Base-by-base conservation (phyloP, 1,140 invertebrate species). In the Bombus superbus region DNA sequence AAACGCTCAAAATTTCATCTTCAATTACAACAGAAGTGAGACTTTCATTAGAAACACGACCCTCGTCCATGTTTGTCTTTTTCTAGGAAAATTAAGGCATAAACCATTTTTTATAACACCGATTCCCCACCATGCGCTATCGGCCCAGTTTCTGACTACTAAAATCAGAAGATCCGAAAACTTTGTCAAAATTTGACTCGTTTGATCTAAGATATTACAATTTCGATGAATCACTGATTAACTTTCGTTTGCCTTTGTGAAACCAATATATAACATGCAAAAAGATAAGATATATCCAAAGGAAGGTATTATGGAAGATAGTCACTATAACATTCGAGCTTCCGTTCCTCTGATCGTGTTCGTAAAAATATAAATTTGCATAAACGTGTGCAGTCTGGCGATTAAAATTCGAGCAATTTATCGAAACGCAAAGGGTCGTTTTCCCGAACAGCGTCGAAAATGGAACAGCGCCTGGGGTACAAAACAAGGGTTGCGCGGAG, bases 401-500 rank as follows among this genome's bases (percentile, higher is more conserved):
- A 78, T 25, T 22, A 25, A 78, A n/a, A 15, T 6, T 64, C 9
- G 18, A 32, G 59, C 28, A 62, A 77, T 77, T 64, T 77, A 62
- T 77, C 38, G 57, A n/a, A 35, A 76, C 35, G 22, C 25, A 38
- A 10, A n/a, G 44, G n/a, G 8, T 40, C 40, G 38, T 40, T 28
- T 32, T 8, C 10, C 10, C 25, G 11, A 13, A 13, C 6, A 32
- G n/a, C 22, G 13, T 42, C 42, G 89, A 83, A 89, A 89, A 85
- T 53, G 81, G 64, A 81, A 64, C 57, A 77, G 10, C 59, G 69
- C 25, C 32, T 64, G 40, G 78, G 85, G 44, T 83, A 80, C 81
- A 91, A 87, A 90, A 90, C 86, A 88, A 83, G 71, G 81, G 75
- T 64, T 87, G 77, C n/a, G 5, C 57, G 53, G 42, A 76, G 68